Percentiles rank a stretch among this genome's conserved stretches.
These are phyloP conservation scores for Dicranocentrus wangi DNA, from an alignment of 2,888 invertebrate genomes.

Conservation along the genomic window DNA sequence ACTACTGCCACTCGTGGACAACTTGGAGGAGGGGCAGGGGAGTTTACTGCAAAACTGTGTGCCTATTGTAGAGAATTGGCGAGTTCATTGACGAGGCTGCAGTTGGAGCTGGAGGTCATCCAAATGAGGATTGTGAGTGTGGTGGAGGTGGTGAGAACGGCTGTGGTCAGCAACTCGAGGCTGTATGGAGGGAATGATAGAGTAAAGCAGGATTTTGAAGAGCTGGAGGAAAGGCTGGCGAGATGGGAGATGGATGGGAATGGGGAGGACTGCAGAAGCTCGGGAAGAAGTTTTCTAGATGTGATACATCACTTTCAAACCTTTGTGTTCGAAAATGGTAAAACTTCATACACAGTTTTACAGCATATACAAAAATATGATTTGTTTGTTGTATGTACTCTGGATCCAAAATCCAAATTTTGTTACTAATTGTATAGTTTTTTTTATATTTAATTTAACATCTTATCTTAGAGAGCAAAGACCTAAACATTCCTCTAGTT, in stretches of 20 bases:
- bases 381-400: no score
- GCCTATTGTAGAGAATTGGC: no score
- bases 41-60: no score
- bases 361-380: no score
- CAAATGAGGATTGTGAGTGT: neutral
- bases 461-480: no score
- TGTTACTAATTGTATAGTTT: no score
- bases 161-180: neutral
- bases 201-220: neutral
- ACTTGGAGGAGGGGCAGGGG: no score
- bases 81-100: neutral
- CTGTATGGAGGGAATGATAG: neutral
- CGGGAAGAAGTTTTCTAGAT: neutral
- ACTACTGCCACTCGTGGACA: no score
- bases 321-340: conserved; percentile 1
- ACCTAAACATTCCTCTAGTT: no score
- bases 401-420: no score
- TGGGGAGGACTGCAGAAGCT: neutral
- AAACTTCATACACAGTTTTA: neutral
- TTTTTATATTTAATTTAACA: no score
- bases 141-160: neutral
- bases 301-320: neutral
- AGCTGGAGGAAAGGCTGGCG: neutral
- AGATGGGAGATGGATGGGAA: neutral
- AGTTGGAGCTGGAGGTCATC: neutral